These are phyloP conservation scores for Tholera decimalis DNA, from an alignment of 2,888 invertebrate genomes.

Conservation along the genomic window DNA sequence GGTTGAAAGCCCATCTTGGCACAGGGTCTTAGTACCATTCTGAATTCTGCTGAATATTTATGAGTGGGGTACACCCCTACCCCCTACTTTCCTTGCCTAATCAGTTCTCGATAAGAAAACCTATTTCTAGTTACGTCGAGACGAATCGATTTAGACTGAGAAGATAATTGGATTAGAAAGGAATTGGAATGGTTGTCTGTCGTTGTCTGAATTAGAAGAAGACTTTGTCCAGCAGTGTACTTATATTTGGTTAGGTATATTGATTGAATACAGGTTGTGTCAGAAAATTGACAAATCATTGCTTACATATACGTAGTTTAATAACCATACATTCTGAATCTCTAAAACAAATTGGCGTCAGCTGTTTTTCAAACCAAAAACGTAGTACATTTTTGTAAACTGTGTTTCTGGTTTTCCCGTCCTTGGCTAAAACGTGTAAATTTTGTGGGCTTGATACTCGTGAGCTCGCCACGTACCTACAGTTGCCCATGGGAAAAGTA, in stretches of 20 bases:
- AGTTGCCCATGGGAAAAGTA: no score
- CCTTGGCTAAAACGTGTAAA: no score
- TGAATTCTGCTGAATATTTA: conserved; percentile 62
- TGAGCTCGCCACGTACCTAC: no score
- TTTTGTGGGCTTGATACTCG: no score
- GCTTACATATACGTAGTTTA: no score
- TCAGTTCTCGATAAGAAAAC: conserved; percentile 44
- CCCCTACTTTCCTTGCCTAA: conserved; percentile 16
- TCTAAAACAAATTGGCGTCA: no score
- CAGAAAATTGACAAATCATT: not conserved
- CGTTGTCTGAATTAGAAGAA: not conserved
- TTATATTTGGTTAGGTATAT: not conserved
- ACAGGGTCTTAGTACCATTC: conserved; percentile 39
- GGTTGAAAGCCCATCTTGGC: conserved; percentile 57
- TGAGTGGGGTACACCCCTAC: conserved; percentile 12
- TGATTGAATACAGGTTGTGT: not conserved
- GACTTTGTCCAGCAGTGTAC: not conserved
- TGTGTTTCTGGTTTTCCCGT: no score
- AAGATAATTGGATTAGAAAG: conserved; percentile 11
- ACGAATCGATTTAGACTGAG: conserved; percentile 23
- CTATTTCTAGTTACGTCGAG: conserved; percentile 28
- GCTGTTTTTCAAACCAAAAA: not conserved
- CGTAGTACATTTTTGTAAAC: no score
- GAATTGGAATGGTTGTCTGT: not conserved
- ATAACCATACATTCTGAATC: no score